Evolutionary conservation across 2,113 vertebrate genomes (phyloP), one percentile per base, ranked within the genome.

Genomic region (Psilopsiagon aurifrons): DNA sequence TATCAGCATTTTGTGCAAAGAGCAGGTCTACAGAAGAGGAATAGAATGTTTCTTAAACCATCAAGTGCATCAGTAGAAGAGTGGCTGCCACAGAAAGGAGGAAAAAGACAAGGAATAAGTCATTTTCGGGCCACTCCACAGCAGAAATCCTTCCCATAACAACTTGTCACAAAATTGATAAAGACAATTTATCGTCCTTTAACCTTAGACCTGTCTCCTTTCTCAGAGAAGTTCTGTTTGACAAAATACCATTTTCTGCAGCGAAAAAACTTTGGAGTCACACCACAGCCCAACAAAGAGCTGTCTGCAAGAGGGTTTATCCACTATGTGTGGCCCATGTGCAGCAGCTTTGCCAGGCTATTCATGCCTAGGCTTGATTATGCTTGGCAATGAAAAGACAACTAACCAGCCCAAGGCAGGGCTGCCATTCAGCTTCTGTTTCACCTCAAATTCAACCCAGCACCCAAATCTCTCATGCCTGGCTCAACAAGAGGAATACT

Each of bases 281-380:
- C 20, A 29, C 17, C 17, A 70, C 18, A 92, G 27, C 11, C 43
- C 7, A 27, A 10, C 0, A 0, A 84, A 81, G 13, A 47, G 5
- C 22, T 63, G 20, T 28, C 17, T 83, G 37, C 13, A 67, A 31
- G 17, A 69, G 23, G 9, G 5, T 18, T 75, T 51, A 25, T 51
- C 35, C 7, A 31, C 20, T 16, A 11, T 2, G 16, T 33, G 14
- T 54, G 44, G 39, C 22, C 18, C 71, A 0, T 14, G 24, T 66
- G 31, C 44, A 66, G 11, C 35, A 41, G 4, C 8, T 49, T 83
- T 14, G 54, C 28, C 25, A 47, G 31, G 13, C 1, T 83, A 69
- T 64, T 69, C 64, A 55, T n/a, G 59, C 37, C 43, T 31, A 37
- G 71, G n/a, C n/a, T 83, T 74, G 78, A 13, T 83, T 6, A 2